These are phyloP conservation scores for Synanthedon tipuliformis DNA, from an alignment of 2,888 invertebrate species.

Conservation along the genomic window DNA sequence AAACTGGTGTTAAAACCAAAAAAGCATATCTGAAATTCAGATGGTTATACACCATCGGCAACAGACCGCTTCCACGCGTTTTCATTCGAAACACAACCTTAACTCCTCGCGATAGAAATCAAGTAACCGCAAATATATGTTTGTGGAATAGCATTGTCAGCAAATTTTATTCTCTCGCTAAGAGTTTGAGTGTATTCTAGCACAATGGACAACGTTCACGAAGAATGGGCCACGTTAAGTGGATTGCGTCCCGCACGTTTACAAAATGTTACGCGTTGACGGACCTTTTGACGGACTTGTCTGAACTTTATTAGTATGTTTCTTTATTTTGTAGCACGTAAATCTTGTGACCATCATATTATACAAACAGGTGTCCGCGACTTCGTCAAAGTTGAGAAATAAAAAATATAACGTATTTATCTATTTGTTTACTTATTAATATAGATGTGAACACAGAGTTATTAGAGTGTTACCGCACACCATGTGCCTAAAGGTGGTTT, in stretches of 20 bases:
- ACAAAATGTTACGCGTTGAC: not conserved
- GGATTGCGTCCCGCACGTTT: not conserved
- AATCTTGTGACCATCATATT: no score
- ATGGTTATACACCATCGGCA: conserved; percentile 10
- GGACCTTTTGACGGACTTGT: not conserved
- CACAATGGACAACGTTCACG: not conserved
- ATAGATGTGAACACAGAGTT: no score
- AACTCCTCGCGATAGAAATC: not conserved
- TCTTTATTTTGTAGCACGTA: no score
- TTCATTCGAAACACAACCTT: not conserved
- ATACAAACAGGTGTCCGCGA: no score
- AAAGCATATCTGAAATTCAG: conserved; percentile 49
- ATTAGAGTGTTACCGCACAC: no score
- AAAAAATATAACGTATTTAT: no score
- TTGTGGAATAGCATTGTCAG: not conserved
- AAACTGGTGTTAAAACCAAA: conserved; percentile 26
- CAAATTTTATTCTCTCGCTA: not conserved
- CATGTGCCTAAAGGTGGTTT: no score
- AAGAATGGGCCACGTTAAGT: not conserved
- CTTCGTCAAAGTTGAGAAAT: no score
- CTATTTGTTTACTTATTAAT: no score
- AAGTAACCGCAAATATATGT: not conserved
- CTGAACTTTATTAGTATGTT: no score
- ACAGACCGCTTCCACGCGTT: not conserved
- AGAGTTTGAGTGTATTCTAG: not conserved